A percentile compares a stretch with the other conserved stretches of the same genome.
These are phyloP conservation scores for Pachydiplax longipennis DNA, from an alignment of 2,888 invertebrate genomes.

Conservation along the genomic window DNA sequence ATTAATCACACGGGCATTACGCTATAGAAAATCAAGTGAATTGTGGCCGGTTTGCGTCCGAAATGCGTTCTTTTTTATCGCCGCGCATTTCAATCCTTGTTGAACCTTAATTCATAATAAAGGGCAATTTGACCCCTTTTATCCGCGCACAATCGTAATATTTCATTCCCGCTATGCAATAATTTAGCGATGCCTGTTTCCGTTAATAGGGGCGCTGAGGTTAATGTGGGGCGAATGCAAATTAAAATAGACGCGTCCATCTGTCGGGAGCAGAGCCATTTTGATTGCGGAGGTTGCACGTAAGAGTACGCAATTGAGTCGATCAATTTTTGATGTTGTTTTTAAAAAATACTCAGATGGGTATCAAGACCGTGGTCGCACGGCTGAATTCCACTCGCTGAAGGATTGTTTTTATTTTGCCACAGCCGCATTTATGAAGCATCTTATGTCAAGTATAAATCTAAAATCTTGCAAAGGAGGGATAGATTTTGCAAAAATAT, in stretches of 20 bases:
- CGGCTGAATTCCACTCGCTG: too few relatives aligned
- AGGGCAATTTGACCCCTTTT: background rate
- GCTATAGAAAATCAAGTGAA: background rate
- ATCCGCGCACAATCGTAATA: background rate
- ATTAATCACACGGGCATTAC: background rate
- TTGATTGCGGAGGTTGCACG: too few relatives aligned
- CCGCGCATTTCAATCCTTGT: background rate
- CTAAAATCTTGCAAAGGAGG: too few relatives aligned
- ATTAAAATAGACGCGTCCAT: background rate
- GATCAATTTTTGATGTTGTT: too few relatives aligned
- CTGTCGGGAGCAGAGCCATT: too few relatives aligned
- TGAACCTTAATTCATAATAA: background rate
- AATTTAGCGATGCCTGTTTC: background rate
- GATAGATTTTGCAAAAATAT: too few relatives aligned
- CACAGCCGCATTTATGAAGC: too few relatives aligned
- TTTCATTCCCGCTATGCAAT: background rate
- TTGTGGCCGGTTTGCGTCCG: background rate
- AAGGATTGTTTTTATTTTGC: too few relatives aligned
- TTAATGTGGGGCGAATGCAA: background rate
- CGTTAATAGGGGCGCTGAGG: background rate
- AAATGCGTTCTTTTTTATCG: background rate
- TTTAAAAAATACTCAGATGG: too few relatives aligned
- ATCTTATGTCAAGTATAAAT: too few relatives aligned
- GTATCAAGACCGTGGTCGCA: too few relatives aligned
- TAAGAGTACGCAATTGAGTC: too few relatives aligned